These are phyloP conservation scores for Megamerina dolium DNA, from an alignment of 2,888 invertebrate genomes.

Conservation along the genomic window DNA sequence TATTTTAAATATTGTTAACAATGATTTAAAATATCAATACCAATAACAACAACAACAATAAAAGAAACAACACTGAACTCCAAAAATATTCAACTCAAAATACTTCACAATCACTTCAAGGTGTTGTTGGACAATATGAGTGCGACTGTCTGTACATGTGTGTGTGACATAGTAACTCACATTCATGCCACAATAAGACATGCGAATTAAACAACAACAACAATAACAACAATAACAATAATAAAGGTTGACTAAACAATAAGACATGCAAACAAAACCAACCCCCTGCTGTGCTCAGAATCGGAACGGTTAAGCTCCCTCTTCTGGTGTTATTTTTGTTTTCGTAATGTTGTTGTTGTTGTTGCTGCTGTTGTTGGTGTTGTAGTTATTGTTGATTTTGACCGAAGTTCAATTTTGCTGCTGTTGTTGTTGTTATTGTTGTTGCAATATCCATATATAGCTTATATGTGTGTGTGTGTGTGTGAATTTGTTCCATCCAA, in stretches of 20 bases:
- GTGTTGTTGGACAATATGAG: no score
- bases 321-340: neutral
- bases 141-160: no score
- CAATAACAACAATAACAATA: conserved; percentile 1
- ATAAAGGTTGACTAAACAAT: conserved; percentile 9
- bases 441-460: conserved; percentile 1
- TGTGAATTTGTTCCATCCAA: no score
- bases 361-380: neutral
- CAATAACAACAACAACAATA: no score
- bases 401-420: neutral
- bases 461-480: no score
- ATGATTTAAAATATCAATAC: no score
- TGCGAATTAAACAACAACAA: neutral
- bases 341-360: neutral
- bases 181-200: neutral
- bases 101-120: no score
- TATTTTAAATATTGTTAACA: no score
- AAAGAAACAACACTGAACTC: no score
- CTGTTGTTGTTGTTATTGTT: neutral
- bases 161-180: neutral
- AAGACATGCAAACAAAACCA: conserved; percentile 13
- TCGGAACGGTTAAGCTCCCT: neutral
- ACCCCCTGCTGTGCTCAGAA: conserved; percentile 9
- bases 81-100: no score
- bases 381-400: no score